Percentiles rank a stretch among this genome's conserved stretches.
Conservation (phyloP, 2,797 vertebrate species). For the Cheirogaleus major region DNA sequence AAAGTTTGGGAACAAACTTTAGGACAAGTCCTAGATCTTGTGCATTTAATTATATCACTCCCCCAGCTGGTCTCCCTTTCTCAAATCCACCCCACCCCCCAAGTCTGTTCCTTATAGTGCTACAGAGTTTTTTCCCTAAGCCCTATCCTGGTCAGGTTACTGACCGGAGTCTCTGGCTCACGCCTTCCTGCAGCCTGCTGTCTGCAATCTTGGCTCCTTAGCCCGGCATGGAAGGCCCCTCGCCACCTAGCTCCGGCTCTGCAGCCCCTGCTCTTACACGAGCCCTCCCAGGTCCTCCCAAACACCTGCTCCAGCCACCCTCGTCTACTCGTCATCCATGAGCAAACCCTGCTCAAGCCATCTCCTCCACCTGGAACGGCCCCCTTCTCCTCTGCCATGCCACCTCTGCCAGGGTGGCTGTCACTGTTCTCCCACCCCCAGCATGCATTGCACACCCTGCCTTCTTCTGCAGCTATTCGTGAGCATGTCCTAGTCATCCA, state of each 20-base stretch:
- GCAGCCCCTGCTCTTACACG: background rate
- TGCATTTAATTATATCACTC: background rate
- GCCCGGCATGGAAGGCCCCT: background rate
- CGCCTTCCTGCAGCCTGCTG: background rate
- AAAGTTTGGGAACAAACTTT: background rate
- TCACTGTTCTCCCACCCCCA: background rate
- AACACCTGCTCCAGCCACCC: background rate
- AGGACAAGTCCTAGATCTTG: background rate
- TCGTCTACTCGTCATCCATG: fast-evolving
- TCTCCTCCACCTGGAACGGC: background rate
- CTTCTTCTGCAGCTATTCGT: background rate
- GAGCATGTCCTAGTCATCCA: background rate
- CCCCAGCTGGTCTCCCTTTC: background rate
- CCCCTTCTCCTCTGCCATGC: background rate
- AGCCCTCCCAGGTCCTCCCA: background rate
- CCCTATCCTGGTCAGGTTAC: background rate
- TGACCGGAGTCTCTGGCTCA: background rate
- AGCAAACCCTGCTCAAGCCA: background rate
- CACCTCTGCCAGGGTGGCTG: background rate
- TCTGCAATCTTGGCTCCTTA: background rate
- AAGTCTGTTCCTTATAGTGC: background rate
- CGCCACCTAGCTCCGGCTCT: background rate
- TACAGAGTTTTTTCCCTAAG: background rate
- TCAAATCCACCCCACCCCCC: background rate
- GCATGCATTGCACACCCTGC: background rate